Base-by-base conservation (phyloP, 1,140 invertebrate genomes). In the Oppia nitens region DNA sequence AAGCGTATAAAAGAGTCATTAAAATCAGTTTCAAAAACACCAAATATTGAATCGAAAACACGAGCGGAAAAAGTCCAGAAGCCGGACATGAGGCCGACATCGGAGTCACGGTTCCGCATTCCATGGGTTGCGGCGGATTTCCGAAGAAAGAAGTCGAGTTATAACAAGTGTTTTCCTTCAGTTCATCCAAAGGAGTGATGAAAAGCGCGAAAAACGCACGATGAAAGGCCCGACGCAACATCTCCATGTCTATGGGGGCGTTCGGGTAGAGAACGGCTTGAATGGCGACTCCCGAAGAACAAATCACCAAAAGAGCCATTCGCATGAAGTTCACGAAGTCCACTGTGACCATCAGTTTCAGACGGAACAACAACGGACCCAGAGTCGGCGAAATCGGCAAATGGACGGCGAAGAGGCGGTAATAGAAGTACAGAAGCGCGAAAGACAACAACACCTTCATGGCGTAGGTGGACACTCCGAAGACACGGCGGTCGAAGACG, bases 241-340 rank as follows among this genome's bases (percentile, higher is more conserved):
- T 55, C 9, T 72, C 68, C 14, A 57, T 52, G 47, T 62, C 63
- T 4, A 75, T 58, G 20, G 73, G 71, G 49, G 66, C 69, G 61
- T 71, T 69, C 1, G 74, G 74, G 60, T 72, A 75, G 20, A 74
- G 64, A 12, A 71, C 65, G 3, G 73, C 72, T 28, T 74, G 72
- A 17, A 75, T 73, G 2, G 72, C 71, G 0, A 75, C 67, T 20
- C 71, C 72, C 25, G 71, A 69, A 49, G 69, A 69, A 26, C 74
- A 67, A 62, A 75, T 68, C 21, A 73, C 69, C 9, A 74, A 66
- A n/a, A 72, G 57, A 24, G 72, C 72, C 68, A 75, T 71, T 4
- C 69, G 63, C 48, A 75, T 67, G 64, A 74, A 75, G 25, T 70
- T 68, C 14, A 70, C 61, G 64, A 75, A 73, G 63, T 75, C 74